These are phyloP conservation scores for Ancistrus triradiatus DNA, from an alignment of 2,113 vertebrate genomes.

Conservation along the genomic window DNA sequence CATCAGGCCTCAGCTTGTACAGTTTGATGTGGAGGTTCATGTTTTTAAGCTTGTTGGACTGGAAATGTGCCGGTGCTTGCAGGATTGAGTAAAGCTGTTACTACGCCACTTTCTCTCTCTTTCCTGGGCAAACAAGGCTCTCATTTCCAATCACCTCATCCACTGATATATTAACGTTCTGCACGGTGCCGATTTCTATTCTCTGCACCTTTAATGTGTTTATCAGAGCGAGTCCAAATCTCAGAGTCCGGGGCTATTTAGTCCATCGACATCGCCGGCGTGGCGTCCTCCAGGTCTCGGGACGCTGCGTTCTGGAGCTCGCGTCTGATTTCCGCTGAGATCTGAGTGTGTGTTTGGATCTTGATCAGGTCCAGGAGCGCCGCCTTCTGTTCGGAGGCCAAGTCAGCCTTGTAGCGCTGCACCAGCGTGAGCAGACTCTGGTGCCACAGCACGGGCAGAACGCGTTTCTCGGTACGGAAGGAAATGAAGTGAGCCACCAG, in stretches of 20 bases:
- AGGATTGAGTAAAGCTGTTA: too few relatives aligned
- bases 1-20: too few relatives aligned
- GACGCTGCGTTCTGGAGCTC: slow-evolving; percentile 82
- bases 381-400: slow-evolving; percentile 87
- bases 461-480: slow-evolving; percentile 79
- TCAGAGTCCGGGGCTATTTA: slow-evolving; percentile 39
- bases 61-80: too few relatives aligned
- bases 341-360: slow-evolving; percentile 77
- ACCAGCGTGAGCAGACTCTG: slow-evolving; percentile 87
- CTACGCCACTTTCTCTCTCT: too few relatives aligned
- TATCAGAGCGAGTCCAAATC: not conserved
- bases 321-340: slow-evolving; percentile 81
- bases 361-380: slow-evolving; percentile 86
- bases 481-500: slow-evolving; percentile 91
- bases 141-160: too few relatives aligned
- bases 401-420: slow-evolving; percentile 94
- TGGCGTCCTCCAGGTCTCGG: slow-evolving; percentile 76
- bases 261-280: slow-evolving; percentile 65
- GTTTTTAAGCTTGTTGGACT: too few relatives aligned
- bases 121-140: too few relatives aligned
- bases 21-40: too few relatives aligned
- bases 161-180: too few relatives aligned
- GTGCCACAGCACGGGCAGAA: slow-evolving; percentile 94
- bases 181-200: too few relatives aligned
- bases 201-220: not conserved